phyloP scores from a whole-genome alignment of 2,113 vertebrate genomes.

The Hemiprocne comata region DNA sequence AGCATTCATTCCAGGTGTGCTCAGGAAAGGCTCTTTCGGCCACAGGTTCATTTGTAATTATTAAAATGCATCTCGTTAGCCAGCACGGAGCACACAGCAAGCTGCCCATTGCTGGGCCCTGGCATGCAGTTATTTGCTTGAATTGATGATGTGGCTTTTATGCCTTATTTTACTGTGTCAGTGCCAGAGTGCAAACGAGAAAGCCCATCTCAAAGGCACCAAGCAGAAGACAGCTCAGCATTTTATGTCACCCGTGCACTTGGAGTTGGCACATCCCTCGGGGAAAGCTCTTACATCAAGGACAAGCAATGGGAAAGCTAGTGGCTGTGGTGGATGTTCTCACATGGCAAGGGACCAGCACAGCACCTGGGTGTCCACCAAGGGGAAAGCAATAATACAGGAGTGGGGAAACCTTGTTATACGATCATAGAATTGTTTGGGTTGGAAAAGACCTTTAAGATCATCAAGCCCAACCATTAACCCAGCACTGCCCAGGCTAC shows the following conservation, averaged over 20 bases:
- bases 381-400: not conserved
- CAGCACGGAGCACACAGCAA: not conserved
- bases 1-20: constrained; percentile 46
- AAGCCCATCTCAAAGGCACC: not conserved
- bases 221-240: not conserved
- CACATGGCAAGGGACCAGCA: not conserved
- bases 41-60: constrained; percentile 37
- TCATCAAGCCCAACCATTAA: too few relatives aligned
- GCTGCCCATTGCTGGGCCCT: not conserved
- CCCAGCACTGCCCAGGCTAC: too few relatives aligned
- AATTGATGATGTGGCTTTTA: not conserved
- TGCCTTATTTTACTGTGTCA: not conserved
- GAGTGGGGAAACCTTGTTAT: not conserved
- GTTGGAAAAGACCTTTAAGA: too few relatives aligned
- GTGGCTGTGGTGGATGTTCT: accelerated
- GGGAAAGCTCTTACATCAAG: not conserved
- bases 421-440: too few relatives aligned
- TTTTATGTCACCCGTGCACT: not conserved
- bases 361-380: not conserved
- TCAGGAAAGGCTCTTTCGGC: constrained; percentile 24
- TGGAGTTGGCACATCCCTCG: not conserved
- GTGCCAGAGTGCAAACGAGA: not conserved
- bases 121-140: not conserved
- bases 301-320: not conserved
- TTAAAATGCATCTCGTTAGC: constrained; percentile 41